These are phyloP conservation scores for Drosophila suboccidentalis DNA, from an alignment of 2,888 invertebrate genomes.

Conservation along the genomic window DNA sequence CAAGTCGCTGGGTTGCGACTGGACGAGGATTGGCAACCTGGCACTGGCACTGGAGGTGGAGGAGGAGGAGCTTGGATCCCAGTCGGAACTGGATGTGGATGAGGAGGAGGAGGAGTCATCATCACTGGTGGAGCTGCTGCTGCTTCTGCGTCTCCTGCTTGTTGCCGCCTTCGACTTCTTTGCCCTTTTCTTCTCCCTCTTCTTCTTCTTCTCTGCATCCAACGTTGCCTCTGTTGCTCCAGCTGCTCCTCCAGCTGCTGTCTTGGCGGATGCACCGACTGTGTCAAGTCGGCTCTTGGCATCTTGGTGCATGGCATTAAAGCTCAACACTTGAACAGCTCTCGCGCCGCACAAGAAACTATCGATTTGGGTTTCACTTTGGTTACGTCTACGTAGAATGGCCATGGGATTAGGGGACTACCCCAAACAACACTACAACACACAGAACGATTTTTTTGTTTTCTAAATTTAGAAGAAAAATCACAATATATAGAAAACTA, in stretches of 20 bases:
- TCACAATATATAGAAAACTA: too few relatives aligned
- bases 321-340: conserved; percentile 43
- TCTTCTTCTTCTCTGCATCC: conserved; percentile 42
- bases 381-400: conserved; percentile 45
- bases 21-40: conserved; percentile 16
- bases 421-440: conserved; percentile 19
- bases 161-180: conserved; percentile 19
- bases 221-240: conserved; percentile 53
- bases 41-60: conserved; percentile 19
- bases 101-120: neutral
- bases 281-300: conserved; percentile 53
- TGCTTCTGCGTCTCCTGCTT: conserved; percentile 17
- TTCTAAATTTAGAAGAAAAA: neutral
- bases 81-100: neutral
- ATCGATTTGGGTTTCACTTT: conserved; percentile 35
- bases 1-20: conserved; percentile 2
- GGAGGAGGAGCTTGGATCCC: conserved; percentile 1
- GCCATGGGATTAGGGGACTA: conserved; percentile 54
- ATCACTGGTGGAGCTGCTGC: conserved; percentile 26
- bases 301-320: conserved; percentile 78
- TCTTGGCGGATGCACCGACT: conserved; percentile 55
- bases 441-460: neutral
- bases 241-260: conserved; percentile 44
- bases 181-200: conserved; percentile 4
- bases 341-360: conserved; percentile 37